Evolutionary conservation across 2,113 vertebrate genomes (phyloP).

Genomic region (Semnornis frantzii): DNA sequence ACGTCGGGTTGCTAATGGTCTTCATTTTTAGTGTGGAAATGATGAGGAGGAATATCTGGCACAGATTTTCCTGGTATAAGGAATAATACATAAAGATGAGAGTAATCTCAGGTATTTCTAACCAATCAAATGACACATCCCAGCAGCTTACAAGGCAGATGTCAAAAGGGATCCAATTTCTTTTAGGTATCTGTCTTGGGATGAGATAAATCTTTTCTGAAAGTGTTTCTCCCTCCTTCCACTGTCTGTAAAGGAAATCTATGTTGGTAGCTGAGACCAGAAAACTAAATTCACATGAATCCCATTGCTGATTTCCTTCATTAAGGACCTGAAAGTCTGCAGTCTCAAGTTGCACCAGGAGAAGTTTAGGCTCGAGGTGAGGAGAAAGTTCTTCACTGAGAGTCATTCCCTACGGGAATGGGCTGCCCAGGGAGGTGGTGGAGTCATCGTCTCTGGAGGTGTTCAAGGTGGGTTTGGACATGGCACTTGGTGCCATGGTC

Average conservation of each 20-base stretch:
- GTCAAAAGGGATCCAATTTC: not conserved
- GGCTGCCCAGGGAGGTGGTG: too few relatives aligned
- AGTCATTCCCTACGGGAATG: too few relatives aligned
- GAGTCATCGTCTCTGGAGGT: too few relatives aligned
- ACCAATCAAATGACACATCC: not conserved
- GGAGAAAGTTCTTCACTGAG: too few relatives aligned
- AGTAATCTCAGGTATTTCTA: not conserved
- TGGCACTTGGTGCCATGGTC: too few relatives aligned
- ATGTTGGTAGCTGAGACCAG: not conserved
- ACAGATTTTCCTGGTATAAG: not conserved
- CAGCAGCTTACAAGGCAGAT: not conserved
- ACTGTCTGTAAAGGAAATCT: not conserved
- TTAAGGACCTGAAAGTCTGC: not conserved
- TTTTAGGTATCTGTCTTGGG: not conserved
- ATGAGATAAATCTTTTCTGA: not conserved
- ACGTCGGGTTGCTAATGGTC: not conserved
- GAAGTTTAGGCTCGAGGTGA: too few relatives aligned
- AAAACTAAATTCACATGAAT: not conserved
- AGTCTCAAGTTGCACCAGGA: too few relatives aligned
- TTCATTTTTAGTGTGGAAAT: conserved; percentile 34
- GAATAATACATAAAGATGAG: not conserved
- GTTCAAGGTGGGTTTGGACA: too few relatives aligned
- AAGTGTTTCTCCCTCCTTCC: not conserved
- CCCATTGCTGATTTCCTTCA: not conserved
- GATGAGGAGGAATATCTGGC: conserved; percentile 5